Percentiles rank a stretch among this genome's conserved stretches.
phyloP scores from a whole-genome alignment of 1,140 invertebrate genomes.

The Hormaphis cornu region DNA sequence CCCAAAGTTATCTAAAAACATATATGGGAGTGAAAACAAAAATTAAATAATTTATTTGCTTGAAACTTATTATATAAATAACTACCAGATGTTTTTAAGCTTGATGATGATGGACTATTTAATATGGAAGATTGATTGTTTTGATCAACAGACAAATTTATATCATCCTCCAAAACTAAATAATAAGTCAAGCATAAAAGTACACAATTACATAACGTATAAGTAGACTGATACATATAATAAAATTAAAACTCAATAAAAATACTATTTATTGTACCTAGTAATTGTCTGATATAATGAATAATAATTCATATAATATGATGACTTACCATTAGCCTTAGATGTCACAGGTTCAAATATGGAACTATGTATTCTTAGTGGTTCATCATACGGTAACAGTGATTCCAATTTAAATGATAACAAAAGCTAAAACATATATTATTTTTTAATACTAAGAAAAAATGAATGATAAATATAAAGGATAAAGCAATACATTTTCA shows the following conservation, averaged over 20 bases:
- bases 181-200: conserved; percentile 70
- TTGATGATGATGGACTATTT: conserved; percentile 67
- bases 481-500: conserved; percentile 42
- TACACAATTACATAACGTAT: not conserved
- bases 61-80: not conserved
- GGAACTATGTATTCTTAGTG: conserved; percentile 27
- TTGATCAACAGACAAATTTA: conserved; percentile 68
- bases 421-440: conserved; percentile 4
- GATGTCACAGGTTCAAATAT: conserved; percentile 25
- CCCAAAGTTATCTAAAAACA: conserved; percentile 50
- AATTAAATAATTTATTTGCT: conserved; percentile 16
- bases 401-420: conserved; percentile 25
- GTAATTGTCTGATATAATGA: conserved; percentile 3
- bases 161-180: conserved; percentile 64
- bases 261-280: conserved; percentile 18
- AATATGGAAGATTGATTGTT: conserved; percentile 59
- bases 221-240: not conserved
- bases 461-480: conserved; percentile 38
- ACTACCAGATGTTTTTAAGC: conserved; percentile 52
- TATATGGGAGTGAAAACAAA: too few relatives aligned
- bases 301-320: conserved; percentile 29
- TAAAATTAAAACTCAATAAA: too few relatives aligned
- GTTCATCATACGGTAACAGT: conserved; percentile 24
- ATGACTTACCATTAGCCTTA: conserved; percentile 24
- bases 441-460: not conserved